phyloP scores from a whole-genome alignment of 1,140 invertebrate genomes.

The Eulimnadia texana region DNA sequence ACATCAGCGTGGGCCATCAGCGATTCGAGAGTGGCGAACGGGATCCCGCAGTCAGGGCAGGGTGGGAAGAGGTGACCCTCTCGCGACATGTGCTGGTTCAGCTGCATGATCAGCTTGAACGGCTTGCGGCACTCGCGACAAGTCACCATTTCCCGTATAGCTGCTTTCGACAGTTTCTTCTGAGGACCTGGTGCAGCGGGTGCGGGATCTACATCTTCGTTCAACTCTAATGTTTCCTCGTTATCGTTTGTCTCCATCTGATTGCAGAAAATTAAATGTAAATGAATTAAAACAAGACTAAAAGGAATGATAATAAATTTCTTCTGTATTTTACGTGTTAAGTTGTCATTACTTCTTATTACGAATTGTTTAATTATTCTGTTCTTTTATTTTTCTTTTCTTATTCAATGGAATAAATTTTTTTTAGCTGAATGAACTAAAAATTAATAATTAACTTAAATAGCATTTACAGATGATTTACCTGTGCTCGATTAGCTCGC shows the following conservation, averaged over 20 bases:
- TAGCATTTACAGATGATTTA: no score
- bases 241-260: background rate
- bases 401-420: no score
- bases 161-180: constrained; percentile 5
- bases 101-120: constrained; percentile 13
- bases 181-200: background rate
- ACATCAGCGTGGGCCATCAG: constrained; percentile 10
- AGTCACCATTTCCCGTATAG: constrained; percentile 4
- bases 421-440: no score
- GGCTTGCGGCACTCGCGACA: constrained; percentile 14
- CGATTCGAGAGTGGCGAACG: constrained; percentile 5
- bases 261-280: background rate
- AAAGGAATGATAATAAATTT: no score
- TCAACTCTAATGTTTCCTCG: background rate
- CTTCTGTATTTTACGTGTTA: no score
- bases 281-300: no score
- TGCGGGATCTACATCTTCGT: background rate
- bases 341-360: no score
- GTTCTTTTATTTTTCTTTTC: no score
- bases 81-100: constrained; percentile 15
- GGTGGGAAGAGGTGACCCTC: constrained; percentile 15
- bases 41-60: constrained; percentile 10
- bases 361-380: no score
- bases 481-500: background rate
- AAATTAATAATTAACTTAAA: no score